These are phyloP conservation scores for Griposia aprilina DNA, from an alignment of 2,888 invertebrate species.

Conservation along the genomic window DNA sequence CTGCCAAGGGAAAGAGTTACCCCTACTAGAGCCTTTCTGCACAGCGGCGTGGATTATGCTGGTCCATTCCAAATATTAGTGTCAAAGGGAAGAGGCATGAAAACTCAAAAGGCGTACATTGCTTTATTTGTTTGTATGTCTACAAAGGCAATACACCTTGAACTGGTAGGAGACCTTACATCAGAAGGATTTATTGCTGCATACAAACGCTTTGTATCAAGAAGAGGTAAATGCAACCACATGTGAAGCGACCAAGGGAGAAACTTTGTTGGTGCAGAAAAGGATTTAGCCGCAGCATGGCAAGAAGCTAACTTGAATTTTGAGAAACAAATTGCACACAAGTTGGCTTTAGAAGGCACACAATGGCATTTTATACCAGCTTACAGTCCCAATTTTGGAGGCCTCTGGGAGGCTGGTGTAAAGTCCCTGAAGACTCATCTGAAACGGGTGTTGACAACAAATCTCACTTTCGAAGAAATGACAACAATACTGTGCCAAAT, in stretches of 20 bases:
- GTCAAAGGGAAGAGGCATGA: too few relatives aligned
- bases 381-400: background rate
- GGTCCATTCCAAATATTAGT: background rate
- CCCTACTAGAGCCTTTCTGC: background rate
- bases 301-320: constrained; percentile 11
- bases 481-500: too few relatives aligned
- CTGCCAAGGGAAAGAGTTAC: background rate
- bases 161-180: too few relatives aligned
- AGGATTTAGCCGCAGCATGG: constrained; percentile 10
- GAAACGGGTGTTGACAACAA: too few relatives aligned
- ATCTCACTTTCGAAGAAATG: too few relatives aligned
- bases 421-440: too few relatives aligned
- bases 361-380: background rate
- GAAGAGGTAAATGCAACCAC: background rate
- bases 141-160: too few relatives aligned
- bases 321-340: background rate
- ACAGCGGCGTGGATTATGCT: background rate
- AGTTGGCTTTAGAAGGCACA: background rate
- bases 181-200: too few relatives aligned
- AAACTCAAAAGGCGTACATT: too few relatives aligned
- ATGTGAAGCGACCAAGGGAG: constrained; percentile 1
- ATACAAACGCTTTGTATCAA: too few relatives aligned
- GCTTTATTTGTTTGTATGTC: too few relatives aligned
- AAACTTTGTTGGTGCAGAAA: constrained; percentile 3
- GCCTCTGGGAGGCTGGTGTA: too few relatives aligned